Conservation (phyloP, 1,140 invertebrate species). For the Drosophila willistoni region DNA sequence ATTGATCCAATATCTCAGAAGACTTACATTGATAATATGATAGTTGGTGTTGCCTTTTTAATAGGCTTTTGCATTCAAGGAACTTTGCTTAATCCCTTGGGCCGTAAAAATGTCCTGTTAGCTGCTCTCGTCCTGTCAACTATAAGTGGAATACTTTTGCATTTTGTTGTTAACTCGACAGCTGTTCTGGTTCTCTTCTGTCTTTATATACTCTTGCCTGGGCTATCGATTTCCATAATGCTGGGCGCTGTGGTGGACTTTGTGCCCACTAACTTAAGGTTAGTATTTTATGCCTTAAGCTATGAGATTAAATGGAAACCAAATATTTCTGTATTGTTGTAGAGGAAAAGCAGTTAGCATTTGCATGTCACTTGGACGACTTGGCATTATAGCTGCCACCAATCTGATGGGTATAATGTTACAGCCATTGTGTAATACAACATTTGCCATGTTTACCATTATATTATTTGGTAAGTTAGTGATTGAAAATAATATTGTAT, state of each 20-base stretch:
- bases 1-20: constrained; percentile 71
- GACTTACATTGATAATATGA: constrained; percentile 81
- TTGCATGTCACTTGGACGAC: constrained; percentile 85
- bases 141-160: constrained; percentile 65
- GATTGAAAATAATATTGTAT: background rate
- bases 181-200: constrained; percentile 79
- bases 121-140: constrained; percentile 52
- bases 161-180: constrained; percentile 68
- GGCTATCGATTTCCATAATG: constrained; percentile 83
- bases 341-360: constrained; percentile 86
- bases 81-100: constrained; percentile 71
- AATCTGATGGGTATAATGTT: constrained; percentile 85
- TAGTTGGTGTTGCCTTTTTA: constrained; percentile 77
- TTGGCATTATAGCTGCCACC: constrained; percentile 85
- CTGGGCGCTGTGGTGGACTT: constrained; percentile 83
- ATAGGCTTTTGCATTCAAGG: constrained; percentile 76
- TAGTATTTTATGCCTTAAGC: background rate
- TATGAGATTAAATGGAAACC: background rate
- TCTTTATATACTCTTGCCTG: constrained; percentile 78
- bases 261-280: constrained; percentile 83
- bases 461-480: constrained; percentile 56
- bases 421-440: constrained; percentile 84
- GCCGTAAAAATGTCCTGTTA: constrained; percentile 74
- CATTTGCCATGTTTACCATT: constrained; percentile 77
- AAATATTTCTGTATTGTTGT: constrained; percentile 3